These are phyloP conservation scores for Plagodis dolabraria DNA, from an alignment of 2,888 invertebrate species.

Conservation along the genomic window DNA sequence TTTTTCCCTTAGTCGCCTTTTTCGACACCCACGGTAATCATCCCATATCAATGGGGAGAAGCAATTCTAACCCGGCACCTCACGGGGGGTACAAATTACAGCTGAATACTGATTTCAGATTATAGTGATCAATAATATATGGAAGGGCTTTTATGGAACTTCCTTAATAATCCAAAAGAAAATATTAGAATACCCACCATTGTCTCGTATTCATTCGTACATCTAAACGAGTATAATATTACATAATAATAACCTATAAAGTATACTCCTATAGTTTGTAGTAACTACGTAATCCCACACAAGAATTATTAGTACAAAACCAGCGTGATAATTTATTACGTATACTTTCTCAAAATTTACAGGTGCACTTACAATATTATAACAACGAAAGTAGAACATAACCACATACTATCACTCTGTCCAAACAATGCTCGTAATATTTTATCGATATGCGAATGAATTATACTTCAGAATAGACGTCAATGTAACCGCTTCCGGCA, in stretches of 20 bases:
- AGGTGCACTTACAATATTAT: neutral
- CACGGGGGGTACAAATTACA: no score
- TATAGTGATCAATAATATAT: no score
- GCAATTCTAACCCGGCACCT: no score
- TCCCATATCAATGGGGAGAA: no score
- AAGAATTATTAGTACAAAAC: neutral
- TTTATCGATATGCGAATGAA: slow-evolving; percentile 29
- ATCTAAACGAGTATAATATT: no score
- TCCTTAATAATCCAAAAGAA: no score
- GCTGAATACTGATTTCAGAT: no score
- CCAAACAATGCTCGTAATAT: slow-evolving; percentile 24
- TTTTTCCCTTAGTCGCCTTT: no score
- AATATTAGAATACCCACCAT: no score
- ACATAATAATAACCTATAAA: neutral
- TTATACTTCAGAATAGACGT: slow-evolving; percentile 23
- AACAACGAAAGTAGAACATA: neutral
- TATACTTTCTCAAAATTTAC: neutral
- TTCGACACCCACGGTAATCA: no score
- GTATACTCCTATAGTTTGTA: neutral
- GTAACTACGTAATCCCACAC: neutral
- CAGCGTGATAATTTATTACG: neutral
- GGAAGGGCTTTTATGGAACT: no score
- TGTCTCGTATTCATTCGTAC: neutral
- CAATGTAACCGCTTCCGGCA: slow-evolving; percentile 29
- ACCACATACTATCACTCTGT: slow-evolving; percentile 5